Conservation (phyloP, 2,797 vertebrate genomes). For the Carapus acus region DNA sequence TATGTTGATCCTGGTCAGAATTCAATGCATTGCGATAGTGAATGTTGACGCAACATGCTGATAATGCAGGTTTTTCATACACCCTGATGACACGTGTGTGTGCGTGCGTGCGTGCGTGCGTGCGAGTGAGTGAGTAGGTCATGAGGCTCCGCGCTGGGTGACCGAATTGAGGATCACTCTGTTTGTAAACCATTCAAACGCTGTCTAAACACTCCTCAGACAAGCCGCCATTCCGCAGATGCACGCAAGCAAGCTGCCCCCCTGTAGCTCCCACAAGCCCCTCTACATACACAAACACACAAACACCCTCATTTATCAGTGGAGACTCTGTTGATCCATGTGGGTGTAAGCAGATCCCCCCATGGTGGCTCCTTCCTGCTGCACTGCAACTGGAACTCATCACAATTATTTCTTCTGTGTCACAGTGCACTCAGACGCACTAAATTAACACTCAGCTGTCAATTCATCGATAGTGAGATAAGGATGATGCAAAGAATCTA, state of each 20-base stretch:
- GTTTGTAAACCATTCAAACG: slow-evolving; percentile 75
- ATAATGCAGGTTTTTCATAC: no score
- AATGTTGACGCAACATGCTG: no score
- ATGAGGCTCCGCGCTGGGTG: slow-evolving; percentile 46
- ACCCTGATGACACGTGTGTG: slow-evolving; percentile 8
- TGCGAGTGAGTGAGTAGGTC: slow-evolving; percentile 8
- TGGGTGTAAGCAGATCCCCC: slow-evolving; percentile 49
- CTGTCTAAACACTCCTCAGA: slow-evolving; percentile 73
- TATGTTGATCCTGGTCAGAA: no score
- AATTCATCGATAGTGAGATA: slow-evolving; percentile 29
- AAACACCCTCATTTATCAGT: background rate
- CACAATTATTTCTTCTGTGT: slow-evolving; percentile 19
- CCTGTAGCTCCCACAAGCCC: slow-evolving; percentile 32
- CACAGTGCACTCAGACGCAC: slow-evolving; percentile 1
- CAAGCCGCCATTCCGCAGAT: slow-evolving; percentile 54
- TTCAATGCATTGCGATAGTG: no score
- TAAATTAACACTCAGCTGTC: slow-evolving; percentile 33
- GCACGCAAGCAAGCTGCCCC: slow-evolving; percentile 44
- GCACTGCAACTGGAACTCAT: slow-evolving; percentile 37
- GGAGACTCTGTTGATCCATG: slow-evolving; percentile 35
- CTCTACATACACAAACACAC: no score
- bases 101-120: background rate
- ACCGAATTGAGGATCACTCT: slow-evolving; percentile 57
- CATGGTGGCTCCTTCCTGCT: slow-evolving; percentile 9
- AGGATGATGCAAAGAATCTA: background rate